A percentile compares a stretch with the other conserved stretches of the same genome.
phyloP scores from a whole-genome alignment of 37 sponge, comb jelly and placozoan genomes.

The Oopsacas minuta region DNA sequence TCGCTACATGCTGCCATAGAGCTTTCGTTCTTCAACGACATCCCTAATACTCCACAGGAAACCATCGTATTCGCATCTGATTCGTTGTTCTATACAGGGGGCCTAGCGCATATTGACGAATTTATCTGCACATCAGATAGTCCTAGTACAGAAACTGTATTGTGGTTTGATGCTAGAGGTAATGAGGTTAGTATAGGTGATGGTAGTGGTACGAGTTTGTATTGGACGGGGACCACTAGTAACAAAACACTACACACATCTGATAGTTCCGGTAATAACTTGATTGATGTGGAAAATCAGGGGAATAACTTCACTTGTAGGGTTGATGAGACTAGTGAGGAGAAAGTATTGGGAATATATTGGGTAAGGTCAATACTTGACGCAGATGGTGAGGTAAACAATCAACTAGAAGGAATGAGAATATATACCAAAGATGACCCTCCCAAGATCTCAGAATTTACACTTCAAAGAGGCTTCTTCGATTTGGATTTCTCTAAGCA shows the following conservation, averaged over 20 bases:
- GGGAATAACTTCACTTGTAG: slow-evolving; percentile 19
- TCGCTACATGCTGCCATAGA: neutral
- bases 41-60: neutral
- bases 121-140: neutral
- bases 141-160: neutral
- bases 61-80: neutral
- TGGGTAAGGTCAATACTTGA: neutral
- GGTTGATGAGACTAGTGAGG: neutral
- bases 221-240: neutral
- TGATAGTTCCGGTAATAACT: neutral
- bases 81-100: neutral
- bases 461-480: slow-evolving; percentile 9
- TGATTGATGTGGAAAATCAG: neutral
- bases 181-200: neutral
- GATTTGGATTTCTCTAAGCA: neutral
- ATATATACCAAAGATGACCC: neutral
- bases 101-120: neutral
- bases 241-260: slow-evolving; percentile 17
- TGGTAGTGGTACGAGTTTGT: neutral
- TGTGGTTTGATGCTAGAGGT: slow-evolving; percentile 10
- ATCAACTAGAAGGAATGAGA: neutral
- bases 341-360: neutral
- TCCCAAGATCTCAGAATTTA: neutral
- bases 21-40: neutral
- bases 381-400: neutral